Evolutionary conservation across 2,113 vertebrate species (phyloP).

Genomic region (Eolophus roseicapilla): DNA sequence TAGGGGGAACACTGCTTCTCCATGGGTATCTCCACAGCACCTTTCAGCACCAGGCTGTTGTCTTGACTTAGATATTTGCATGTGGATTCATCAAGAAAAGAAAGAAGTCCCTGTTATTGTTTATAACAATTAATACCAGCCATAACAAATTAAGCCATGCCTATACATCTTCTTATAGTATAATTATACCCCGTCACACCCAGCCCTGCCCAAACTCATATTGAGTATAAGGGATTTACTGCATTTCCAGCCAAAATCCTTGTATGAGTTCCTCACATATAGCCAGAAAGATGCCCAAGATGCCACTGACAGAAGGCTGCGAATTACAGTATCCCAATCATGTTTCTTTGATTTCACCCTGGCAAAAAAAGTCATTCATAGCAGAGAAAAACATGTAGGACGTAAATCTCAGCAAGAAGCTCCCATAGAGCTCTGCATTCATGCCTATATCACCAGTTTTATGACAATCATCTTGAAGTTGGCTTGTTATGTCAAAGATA

Average conservation of each 20-base stretch:
- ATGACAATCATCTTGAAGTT: not conserved
- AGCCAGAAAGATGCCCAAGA: not conserved
- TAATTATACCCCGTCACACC: fast-evolving
- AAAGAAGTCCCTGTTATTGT: not conserved
- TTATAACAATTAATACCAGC: not conserved
- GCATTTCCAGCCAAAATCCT: not conserved
- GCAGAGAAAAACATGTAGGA: not conserved
- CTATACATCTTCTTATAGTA: not conserved
- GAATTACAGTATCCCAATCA: not conserved
- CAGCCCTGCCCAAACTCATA: not conserved
- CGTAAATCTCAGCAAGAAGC: not conserved
- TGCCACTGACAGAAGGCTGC: not conserved
- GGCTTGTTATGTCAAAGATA: not conserved
- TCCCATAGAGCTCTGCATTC: not conserved
- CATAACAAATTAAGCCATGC: not conserved
- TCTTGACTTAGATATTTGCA: not conserved
- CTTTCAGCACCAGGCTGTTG: not conserved
- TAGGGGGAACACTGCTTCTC: not conserved
- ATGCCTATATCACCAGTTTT: not conserved
- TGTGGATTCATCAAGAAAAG: not conserved
- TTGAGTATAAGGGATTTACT: not conserved
- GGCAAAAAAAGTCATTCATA: not conserved
- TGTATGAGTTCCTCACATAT: not conserved
- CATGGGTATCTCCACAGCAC: not conserved
- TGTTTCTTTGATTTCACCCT: not conserved